phyloP scores from a whole-genome alignment of 2,113 vertebrate species.

The Corythaeola cristata region DNA sequence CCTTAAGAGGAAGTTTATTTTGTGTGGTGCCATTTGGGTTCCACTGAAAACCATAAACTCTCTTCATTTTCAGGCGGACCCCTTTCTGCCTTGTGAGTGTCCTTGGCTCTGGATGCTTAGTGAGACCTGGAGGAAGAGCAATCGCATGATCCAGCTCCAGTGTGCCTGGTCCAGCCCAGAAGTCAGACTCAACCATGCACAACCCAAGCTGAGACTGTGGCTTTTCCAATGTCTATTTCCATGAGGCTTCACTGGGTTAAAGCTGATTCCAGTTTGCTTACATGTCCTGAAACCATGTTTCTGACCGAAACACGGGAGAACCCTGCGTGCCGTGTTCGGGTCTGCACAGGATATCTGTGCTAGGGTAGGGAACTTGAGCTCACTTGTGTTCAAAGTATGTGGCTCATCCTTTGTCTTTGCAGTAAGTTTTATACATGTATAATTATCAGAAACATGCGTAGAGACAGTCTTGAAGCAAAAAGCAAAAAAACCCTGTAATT shows the following conservation, averaged over 20 bases:
- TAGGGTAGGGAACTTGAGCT: background rate
- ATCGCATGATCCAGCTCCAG: background rate
- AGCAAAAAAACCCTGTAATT: background rate
- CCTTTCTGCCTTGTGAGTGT: background rate
- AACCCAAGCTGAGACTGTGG: background rate
- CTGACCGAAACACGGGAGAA: background rate
- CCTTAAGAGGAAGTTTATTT: background rate
- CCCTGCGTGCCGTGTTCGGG: fast-evolving
- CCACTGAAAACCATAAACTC: background rate
- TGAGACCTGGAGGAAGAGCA: background rate
- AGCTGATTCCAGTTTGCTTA: background rate
- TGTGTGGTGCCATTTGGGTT: background rate
- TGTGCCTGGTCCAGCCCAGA: background rate
- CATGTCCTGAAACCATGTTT: background rate
- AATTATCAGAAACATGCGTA: background rate
- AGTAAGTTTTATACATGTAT: background rate
- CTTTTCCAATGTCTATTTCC: background rate
- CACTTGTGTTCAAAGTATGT: fast-evolving
- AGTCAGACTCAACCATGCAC: background rate
- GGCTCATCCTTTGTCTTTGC: background rate
- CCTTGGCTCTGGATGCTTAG: background rate
- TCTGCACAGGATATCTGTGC: background rate
- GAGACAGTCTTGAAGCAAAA: background rate
- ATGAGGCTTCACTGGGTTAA: background rate
- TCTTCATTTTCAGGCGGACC: background rate